Evolutionary conservation across 2,888 invertebrate species (phyloP), one percentile per base, ranked within the genome.

Genomic region (Macaria notata): DNA sequence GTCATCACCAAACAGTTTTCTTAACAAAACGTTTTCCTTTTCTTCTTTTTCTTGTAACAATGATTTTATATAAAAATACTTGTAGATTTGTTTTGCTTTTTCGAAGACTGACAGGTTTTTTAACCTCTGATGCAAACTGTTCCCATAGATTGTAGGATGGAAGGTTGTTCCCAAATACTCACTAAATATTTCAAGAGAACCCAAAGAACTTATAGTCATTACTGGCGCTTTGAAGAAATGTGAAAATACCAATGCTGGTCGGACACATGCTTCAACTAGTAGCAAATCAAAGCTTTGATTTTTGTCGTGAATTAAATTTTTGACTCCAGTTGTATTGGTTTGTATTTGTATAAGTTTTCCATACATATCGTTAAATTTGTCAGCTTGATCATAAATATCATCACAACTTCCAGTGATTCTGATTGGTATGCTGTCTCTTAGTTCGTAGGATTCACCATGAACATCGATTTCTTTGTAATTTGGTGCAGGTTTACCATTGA

Each of bases 151-250:
- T 4, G 72, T 30, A 4, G 57, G 53, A 46, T 72, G 69, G 0
- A 49, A 59, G 0, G 69, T 60, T 31, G 66, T 66, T 19, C 75
- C 75, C 9, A 71, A 48, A 4, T 63, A 63, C 5, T 65, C 54
- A 4, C 58, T 56, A 6, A 51, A 41, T 4, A 68, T 8, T 7
- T 61, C 57, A 0, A 43, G 9, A 30, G 44, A n/a, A 38, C 76
- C 75, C 43, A 79, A 69, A 1, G 81, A 76, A 59, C 74, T 80
- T 0, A 80, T 49, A 45, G 62, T 66, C n/a, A 81, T 73, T 0
- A 73, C 64, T 0, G 80, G 79, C 0, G 67, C 73, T 45, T 79
- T 75, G 31, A 67, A 74, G 0, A 75, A 38, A 42, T 79, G 69
- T 0, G 71, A 63, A 3, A 73, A 63, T 3, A 59, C 64, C 8